Evolutionary conservation across 2,888 invertebrate genomes (phyloP).

Genomic region (Gasteruption jaculator): DNA sequence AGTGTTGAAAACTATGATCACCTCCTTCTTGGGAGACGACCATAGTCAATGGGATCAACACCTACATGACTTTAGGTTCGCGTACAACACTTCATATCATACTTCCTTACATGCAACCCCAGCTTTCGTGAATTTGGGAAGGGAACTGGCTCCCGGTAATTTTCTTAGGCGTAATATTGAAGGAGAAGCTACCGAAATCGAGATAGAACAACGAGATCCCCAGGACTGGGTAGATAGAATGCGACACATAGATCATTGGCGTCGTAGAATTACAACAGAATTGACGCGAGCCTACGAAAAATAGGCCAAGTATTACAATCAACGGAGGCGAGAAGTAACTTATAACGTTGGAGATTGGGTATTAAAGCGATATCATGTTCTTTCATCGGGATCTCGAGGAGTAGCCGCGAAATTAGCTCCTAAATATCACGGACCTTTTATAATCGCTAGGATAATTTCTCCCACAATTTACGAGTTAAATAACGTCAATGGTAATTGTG

Average conservation of each 20-base stretch:
- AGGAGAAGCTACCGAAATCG: background rate
- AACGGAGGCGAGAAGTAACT: no score
- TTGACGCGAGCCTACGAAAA: no score
- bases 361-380: no score
- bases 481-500: no score
- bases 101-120: slow-evolving; percentile 1
- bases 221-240: background rate
- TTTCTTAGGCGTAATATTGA: background rate
- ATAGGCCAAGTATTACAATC: no score
- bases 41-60: slow-evolving; percentile 8
- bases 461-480: no score
- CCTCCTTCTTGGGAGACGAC: background rate
- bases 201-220: background rate
- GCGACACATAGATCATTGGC: background rate
- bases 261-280: background rate
- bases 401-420: no score
- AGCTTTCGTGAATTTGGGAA: slow-evolving; percentile 1
- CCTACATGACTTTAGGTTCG: slow-evolving; percentile 7
- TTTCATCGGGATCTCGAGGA: no score
- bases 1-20: no score
- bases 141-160: background rate
- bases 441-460: no score
- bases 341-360: no score
- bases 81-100: slow-evolving; percentile 7
- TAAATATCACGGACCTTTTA: no score